Evolutionary conservation across 2,797 vertebrate genomes (phyloP).

Genomic region (Falco berigora): DNA sequence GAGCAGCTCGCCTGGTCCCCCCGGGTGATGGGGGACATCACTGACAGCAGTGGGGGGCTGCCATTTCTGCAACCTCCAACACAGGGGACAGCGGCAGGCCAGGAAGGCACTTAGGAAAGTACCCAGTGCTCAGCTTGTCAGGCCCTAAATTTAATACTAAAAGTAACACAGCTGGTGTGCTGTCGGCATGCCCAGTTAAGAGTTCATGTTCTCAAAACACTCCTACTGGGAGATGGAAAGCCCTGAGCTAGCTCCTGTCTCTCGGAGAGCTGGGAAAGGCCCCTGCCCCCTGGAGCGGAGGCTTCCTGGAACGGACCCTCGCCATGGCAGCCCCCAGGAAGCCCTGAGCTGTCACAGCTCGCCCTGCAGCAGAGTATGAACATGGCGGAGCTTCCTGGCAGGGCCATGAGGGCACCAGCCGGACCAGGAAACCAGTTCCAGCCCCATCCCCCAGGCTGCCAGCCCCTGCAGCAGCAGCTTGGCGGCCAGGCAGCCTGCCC

Average conservation of each 20-base stretch:
- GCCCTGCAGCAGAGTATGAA: not conserved
- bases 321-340: not conserved
- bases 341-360: not conserved
- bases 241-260: not conserved
- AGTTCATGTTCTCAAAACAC: not conserved
- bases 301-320: not conserved
- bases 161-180: not conserved
- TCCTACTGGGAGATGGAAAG: not conserved
- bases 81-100: not conserved
- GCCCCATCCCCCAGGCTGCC: not conserved
- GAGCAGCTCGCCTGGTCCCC: accelerated
- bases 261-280: not conserved
- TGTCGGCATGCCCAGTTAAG: not conserved
- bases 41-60: accelerated
- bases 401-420: accelerated
- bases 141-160: not conserved
- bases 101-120: not conserved
- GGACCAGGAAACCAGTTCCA: not conserved
- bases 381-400: accelerated
- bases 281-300: accelerated
- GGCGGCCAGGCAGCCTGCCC: accelerated
- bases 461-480: too few species aligned
- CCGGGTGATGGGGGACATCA: not conserved
- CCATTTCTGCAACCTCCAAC: not conserved
- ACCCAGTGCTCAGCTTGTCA: not conserved